Base-by-base conservation (phyloP, 2,797 vertebrate species). In the Pseudotriccus pelzelni region DNA sequence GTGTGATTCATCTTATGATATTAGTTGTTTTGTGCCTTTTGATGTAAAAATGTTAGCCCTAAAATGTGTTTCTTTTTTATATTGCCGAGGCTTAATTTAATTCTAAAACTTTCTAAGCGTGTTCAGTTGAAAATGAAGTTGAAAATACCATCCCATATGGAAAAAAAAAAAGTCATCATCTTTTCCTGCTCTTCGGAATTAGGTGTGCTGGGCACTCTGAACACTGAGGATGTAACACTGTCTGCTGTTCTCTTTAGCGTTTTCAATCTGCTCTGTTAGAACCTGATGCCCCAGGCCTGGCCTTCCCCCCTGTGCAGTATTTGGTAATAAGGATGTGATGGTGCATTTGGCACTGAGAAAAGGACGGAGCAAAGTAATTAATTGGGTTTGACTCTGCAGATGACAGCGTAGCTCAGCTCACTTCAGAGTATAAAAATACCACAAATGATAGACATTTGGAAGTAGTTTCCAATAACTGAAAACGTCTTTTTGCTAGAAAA, bases 301-400 rank as follows among this genome's bases (percentile, higher is more conserved):
- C 76, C 82, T 63, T 78, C 53, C 9, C 28, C 32, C 7, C 52
- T 17, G n/a, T 4, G 37, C 73, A 11, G 27, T 8, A 0, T 32
- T 83, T 60, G 52, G 47, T 69, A 60, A 62, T 76, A 69, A 90
- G 85, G 24, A 67, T 94, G 79, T 44, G 84, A 68, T 59, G 27
- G 41, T 79, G 39, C 72, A 68, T 94, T 73, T 90, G 70, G 78
- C 87, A 79, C 55, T 87, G 70, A 46, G 34, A 74, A 46, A 94
- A 97, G 90, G 67, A 87, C 93, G 47, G 14, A 53, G 91, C 44
- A 80, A 41, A 73, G 27, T 68, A 95, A 85, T 96, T 83, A 94
- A 80, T 90, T 77, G 43, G 69, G 41, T 95, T 95, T 96, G 34
- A 84, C 59, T 85, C 53, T 89, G 78, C 46, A 74, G 50, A 68